phyloP scores from a whole-genome alignment of 2,888 invertebrate species.

The Crossocerus cetratus region DNA sequence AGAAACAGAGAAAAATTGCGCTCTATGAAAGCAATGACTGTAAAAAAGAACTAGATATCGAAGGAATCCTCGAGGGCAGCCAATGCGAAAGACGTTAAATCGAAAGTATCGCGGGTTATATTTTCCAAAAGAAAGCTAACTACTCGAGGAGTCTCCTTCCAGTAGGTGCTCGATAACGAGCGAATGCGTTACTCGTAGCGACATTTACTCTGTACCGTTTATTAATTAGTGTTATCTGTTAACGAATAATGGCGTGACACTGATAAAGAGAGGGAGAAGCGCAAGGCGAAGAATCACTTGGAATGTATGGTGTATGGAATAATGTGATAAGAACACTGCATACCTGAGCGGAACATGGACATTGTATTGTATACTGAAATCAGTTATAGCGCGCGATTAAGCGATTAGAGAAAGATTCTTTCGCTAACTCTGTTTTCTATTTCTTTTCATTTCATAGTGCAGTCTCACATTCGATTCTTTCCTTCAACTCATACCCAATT shows the following conservation, averaged over 20 bases:
- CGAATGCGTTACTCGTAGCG: conserved; percentile 17
- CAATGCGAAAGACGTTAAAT: conserved; percentile 18
- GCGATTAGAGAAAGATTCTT: conserved; percentile 19
- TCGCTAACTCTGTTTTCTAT: conserved; percentile 50
- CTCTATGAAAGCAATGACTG: conserved; percentile 13
- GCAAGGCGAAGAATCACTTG: conserved; percentile 27
- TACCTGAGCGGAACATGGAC: conserved; percentile 50
- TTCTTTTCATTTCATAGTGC: conserved; percentile 34
- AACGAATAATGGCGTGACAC: conserved; percentile 36
- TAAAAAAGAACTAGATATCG: conserved; percentile 21
- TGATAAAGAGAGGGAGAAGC: conserved; percentile 21
- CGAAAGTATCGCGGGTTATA: conserved; percentile 40
- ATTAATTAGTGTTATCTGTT: conserved; percentile 43
- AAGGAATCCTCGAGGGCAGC: conserved; percentile 13
- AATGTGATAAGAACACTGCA: conserved; percentile 65
- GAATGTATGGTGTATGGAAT: conserved; percentile 54
- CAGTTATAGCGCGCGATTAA: neutral
- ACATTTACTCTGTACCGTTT: conserved; percentile 32
- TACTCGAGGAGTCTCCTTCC: conserved; percentile 19
- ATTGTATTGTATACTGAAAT: conserved; percentile 44
- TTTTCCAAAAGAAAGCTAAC: conserved; percentile 43
- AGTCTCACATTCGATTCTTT: conserved; percentile 32
- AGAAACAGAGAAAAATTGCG: conserved; percentile 12
- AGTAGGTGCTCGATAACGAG: conserved; percentile 15
- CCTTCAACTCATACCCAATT: neutral